phyloP scores from a whole-genome alignment of 2,797 vertebrate species.

The Melanotaenia trifasciata region DNA sequence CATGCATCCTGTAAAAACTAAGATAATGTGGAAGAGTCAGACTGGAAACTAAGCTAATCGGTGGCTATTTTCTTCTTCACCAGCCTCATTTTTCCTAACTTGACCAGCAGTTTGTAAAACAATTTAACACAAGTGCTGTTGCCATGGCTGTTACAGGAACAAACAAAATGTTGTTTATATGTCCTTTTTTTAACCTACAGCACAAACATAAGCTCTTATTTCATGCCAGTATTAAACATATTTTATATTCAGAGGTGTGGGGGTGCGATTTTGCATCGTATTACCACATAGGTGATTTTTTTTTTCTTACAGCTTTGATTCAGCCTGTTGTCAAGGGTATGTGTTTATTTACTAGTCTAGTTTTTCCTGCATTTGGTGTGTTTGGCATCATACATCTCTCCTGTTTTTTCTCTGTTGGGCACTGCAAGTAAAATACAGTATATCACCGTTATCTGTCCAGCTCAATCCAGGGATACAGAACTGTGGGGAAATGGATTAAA shows the following conservation, averaged over 20 bases:
- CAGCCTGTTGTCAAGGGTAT: background rate
- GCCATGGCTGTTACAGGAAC: background rate
- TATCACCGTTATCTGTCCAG: slow-evolving; percentile 8
- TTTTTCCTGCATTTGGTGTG: background rate
- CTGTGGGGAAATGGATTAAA: slow-evolving; percentile 11
- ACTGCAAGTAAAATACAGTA: background rate
- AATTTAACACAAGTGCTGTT: background rate
- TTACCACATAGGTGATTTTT: background rate
- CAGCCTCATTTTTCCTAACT: background rate
- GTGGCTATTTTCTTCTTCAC: background rate
- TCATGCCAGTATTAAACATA: too few relatives aligned
- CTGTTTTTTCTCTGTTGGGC: slow-evolving; percentile 1
- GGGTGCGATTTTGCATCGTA: background rate
- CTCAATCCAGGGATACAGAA: background rate
- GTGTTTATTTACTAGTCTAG: background rate
- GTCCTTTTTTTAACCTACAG: too few relatives aligned
- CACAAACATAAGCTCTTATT: too few relatives aligned
- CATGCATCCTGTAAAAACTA: background rate
- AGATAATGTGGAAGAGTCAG: background rate
- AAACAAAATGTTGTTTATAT: background rate
- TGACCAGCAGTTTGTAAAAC: background rate
- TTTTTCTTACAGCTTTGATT: background rate
- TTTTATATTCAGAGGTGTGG: too few relatives aligned
- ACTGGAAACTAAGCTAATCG: background rate
- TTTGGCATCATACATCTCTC: background rate